phyloP scores from a whole-genome alignment of 2,888 invertebrate genomes.

The Calliopum simillimum region DNA sequence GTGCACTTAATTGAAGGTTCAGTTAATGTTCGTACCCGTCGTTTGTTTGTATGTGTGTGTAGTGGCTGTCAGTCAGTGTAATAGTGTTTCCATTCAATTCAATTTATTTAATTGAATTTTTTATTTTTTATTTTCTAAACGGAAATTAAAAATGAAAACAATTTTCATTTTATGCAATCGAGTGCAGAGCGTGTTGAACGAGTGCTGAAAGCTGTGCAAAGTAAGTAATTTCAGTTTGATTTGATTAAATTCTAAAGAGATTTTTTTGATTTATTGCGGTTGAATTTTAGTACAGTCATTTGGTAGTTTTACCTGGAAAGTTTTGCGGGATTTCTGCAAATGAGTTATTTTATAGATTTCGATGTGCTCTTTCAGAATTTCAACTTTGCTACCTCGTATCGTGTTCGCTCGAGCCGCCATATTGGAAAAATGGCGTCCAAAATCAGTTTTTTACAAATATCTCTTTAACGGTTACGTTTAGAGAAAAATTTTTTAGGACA shows the following conservation, averaged over 20 bases:
- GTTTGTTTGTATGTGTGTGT: neutral
- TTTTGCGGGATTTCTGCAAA: too few relatives aligned
- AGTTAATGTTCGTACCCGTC: neutral
- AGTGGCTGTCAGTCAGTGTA: neutral
- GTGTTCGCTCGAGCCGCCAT: too few relatives aligned
- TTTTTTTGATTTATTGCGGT: neutral
- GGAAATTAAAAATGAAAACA: constrained; percentile 13
- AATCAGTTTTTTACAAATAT: too few relatives aligned
- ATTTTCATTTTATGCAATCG: neutral
- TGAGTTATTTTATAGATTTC: too few relatives aligned
- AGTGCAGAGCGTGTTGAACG: too few relatives aligned
- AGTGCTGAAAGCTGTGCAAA: neutral
- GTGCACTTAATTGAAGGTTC: neutral
- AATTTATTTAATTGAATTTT: constrained; percentile 13
- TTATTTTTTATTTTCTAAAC: neutral
- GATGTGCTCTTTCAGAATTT: too few relatives aligned
- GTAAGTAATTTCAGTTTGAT: neutral
- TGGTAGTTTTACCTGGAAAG: too few relatives aligned
- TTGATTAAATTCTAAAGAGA: neutral
- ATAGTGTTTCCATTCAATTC: neutral
- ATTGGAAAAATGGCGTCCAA: too few relatives aligned
- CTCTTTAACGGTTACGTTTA: too few relatives aligned
- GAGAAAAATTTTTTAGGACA: too few relatives aligned
- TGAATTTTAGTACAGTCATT: neutral
- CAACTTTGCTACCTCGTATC: too few relatives aligned